Evolutionary conservation across 2,888 invertebrate species (phyloP).

Genomic region (Phyto melanocephala): DNA sequence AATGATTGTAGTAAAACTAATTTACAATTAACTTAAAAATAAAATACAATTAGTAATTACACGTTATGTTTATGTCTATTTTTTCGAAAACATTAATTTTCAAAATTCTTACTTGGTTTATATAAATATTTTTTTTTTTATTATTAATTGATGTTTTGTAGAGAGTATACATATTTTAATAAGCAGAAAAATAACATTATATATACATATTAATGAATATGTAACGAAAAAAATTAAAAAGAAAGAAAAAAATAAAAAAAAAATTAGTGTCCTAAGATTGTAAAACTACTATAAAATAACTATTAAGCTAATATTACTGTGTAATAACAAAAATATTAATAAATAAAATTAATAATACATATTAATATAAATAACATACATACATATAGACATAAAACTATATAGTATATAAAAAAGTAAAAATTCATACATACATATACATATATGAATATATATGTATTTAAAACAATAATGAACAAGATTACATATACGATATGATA

Average conservation of each 20-base stretch:
- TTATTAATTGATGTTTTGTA: conserved; percentile 51
- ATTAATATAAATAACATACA: conserved; percentile 44
- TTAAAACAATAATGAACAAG: conserved; percentile 39
- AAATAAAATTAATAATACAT: conserved; percentile 58
- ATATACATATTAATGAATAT: conserved; percentile 36
- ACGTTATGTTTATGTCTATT: background rate
- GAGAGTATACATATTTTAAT: conserved; percentile 53
- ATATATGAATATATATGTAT: conserved; percentile 38
- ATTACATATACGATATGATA: conserved; percentile 54
- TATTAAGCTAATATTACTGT: conserved; percentile 60
- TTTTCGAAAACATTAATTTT: background rate
- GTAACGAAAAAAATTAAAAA: background rate
- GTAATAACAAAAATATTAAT: conserved; percentile 57
- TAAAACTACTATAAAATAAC: conserved; percentile 59
- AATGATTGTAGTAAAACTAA: conserved; percentile 19
- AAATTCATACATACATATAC: conserved; percentile 43
- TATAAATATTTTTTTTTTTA: conserved; percentile 27
- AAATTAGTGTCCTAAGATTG: conserved; percentile 57
- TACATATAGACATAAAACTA: conserved; percentile 43
- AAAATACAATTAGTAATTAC: conserved; percentile 20
- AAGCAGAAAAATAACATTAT: conserved; percentile 30
- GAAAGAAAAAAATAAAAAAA: background rate
- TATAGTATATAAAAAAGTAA: conserved; percentile 11
- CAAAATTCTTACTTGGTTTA: conserved; percentile 9
- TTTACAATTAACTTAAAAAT: background rate